Conservation (phyloP, 64 coral and sea anemone species). For the Anthopleura sola region DNA sequence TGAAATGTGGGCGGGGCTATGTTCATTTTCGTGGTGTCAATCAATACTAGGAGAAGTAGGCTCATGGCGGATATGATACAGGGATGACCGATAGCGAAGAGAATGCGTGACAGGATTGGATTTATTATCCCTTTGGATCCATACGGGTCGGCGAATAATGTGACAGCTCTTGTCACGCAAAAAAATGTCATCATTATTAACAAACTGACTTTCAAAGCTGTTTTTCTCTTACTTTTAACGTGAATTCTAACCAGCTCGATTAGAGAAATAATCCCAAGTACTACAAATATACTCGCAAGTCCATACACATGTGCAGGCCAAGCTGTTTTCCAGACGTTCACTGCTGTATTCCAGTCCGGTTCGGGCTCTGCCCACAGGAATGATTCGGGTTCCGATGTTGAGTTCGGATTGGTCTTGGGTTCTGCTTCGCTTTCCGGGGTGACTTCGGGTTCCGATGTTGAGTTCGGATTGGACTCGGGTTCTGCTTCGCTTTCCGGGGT, state of each 20-base stretch:
- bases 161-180: constrained; percentile 51
- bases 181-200: constrained; percentile 61
- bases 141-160: constrained; percentile 61
- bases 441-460: constrained; percentile 41
- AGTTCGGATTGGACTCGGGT: constrained; percentile 19
- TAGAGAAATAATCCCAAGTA: constrained; percentile 43
- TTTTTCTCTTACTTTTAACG: constrained; percentile 33
- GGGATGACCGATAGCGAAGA: constrained; percentile 78
- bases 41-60: constrained; percentile 77
- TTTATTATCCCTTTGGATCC: constrained; percentile 46
- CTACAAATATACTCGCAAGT: constrained; percentile 38
- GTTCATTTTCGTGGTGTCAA: constrained; percentile 95
- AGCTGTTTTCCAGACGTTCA: constrained; percentile 54
- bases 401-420: constrained; percentile 16
- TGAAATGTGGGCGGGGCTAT: constrained; percentile 86
- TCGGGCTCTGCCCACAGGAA: constrained; percentile 73
- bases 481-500: constrained; percentile 22
- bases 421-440: constrained; percentile 23
- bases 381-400: constrained; percentile 43
- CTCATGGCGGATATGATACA: constrained; percentile 68
- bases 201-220: constrained; percentile 54
- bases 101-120: constrained; percentile 23
- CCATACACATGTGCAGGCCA: constrained; percentile 79
- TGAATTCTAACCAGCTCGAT: constrained; percentile 56
- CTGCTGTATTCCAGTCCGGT: constrained; percentile 63